These are phyloP conservation scores for Polymixis flavicincta DNA, from an alignment of 2,888 invertebrate species.

Conservation along the genomic window DNA sequence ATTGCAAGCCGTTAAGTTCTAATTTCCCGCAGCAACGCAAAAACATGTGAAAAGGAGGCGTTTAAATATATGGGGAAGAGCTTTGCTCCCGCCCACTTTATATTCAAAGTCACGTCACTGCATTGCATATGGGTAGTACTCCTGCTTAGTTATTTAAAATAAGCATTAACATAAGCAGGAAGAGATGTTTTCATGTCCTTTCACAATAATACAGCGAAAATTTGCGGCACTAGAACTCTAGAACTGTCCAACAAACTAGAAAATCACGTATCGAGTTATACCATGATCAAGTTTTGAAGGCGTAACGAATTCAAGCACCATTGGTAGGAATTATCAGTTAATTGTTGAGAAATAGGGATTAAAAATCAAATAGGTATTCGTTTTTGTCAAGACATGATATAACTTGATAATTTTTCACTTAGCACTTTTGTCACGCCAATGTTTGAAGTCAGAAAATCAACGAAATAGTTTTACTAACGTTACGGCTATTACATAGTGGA, in stretches of 20 bases:
- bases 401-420: slow-evolving; percentile 38
- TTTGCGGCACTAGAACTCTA: slow-evolving; percentile 13
- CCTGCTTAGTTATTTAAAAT: slow-evolving; percentile 1
- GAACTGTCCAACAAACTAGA: slow-evolving; percentile 20
- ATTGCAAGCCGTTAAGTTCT: slow-evolving; percentile 11
- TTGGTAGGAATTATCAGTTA: slow-evolving; percentile 58
- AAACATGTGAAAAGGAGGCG: slow-evolving; percentile 23
- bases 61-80: slow-evolving; percentile 30
- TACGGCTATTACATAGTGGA: slow-evolving; percentile 9
- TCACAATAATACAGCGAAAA: slow-evolving; percentile 10
- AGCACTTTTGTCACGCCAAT: slow-evolving; percentile 35
- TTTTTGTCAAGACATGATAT: slow-evolving; percentile 51
- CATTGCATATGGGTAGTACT: slow-evolving; percentile 17
- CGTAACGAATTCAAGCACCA: slow-evolving; percentile 60
- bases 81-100: slow-evolving; percentile 41
- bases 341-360: slow-evolving; percentile 29
- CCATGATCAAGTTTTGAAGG: slow-evolving; percentile 51
- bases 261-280: slow-evolving; percentile 43
- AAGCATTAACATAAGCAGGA: slow-evolving; percentile 24
- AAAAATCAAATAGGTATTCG: slow-evolving; percentile 12
- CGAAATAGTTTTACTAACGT: slow-evolving; percentile 15
- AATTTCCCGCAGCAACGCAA: slow-evolving; percentile 23
- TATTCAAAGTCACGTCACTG: slow-evolving; percentile 25
- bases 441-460: slow-evolving; percentile 32
- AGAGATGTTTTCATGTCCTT: slow-evolving; percentile 20